Base-by-base conservation (phyloP, 2,888 invertebrate genomes). In the Merodon equestris region DNA sequence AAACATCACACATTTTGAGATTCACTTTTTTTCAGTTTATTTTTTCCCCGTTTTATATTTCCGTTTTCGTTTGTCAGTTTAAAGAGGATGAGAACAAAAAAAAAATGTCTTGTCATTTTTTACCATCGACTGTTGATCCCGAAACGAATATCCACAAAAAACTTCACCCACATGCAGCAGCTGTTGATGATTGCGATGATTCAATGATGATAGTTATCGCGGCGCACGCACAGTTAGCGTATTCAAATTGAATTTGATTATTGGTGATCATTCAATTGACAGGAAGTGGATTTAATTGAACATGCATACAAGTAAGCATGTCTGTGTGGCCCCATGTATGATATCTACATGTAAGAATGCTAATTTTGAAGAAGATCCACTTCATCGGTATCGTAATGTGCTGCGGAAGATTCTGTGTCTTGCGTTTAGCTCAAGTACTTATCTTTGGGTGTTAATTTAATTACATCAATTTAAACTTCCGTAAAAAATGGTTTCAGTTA, bases 231-330 rank as follows among this genome's bases (percentile, higher is more conserved):
- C 60, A 64, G 50, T 58, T n/a, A 57, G 54, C 9, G 38, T 45
- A 79, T 79, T 79, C 74, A 79, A 79, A 74, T 79, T 79, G 79
- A 79, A 79, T 79, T 79, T 79, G 79, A 74, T 79, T 79, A 79
- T 79, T 79, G 79, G 79, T 79, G 79, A 79, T 79, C 74, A 70
- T 79, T 79, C 68, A 79, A 79, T 79, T 79, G 79, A 74, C 79
- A 74, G 79, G 79, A 79, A 79, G 79, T 79, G 53, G 58, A 79
- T 79, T 79, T 74, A 79, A 79, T 79, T 79, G 79, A 74, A 79
- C 70, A 45, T 60, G 79, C 74, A 74, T 70, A 67, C 63, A 56
- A 77, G 40, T 40, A n/a, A 1, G 10, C 3, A 40, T 40, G 40
- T 40, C 1, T 40, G 40, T 40, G 10, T 27, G 7, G 27, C 27